A percentile compares a stretch with the other conserved stretches of the same genome.
phyloP scores from a whole-genome alignment of 2,113 vertebrate genomes.

The Notarius lentiginosus region DNA sequence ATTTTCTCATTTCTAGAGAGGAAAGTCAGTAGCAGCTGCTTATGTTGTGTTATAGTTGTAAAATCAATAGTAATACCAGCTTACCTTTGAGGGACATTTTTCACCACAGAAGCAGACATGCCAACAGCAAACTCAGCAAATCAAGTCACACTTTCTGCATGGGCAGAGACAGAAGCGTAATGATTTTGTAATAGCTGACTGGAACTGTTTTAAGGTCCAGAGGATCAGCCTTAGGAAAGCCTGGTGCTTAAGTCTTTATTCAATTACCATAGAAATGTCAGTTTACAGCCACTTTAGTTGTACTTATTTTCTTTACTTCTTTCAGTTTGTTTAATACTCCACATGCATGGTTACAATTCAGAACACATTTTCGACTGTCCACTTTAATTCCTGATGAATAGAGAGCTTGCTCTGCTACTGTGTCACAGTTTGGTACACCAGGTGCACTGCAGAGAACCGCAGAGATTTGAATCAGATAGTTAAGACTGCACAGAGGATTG shows the following conservation, averaged over 20 bases:
- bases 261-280: constrained; percentile 4
- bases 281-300: background rate
- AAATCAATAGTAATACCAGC: constrained; percentile 48
- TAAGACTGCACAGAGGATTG: too few species aligned
- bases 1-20: constrained; percentile 37
- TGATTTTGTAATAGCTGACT: constrained; percentile 20
- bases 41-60: constrained; percentile 35
- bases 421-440: too few species aligned
- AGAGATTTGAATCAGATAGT: too few species aligned
- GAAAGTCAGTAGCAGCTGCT: constrained; percentile 45
- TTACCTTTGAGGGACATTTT: constrained; percentile 46
- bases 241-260: background rate
- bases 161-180: constrained; percentile 7
- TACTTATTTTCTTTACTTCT: background rate
- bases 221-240: background rate
- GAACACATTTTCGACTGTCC: too few species aligned
- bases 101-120: constrained; percentile 36
- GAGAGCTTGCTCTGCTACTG: too few species aligned
- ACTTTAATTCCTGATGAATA: too few species aligned
- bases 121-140: constrained; percentile 33
- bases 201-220: background rate
- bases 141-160: constrained; percentile 37
- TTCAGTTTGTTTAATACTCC: background rate
- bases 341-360: too few species aligned
- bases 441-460: too few species aligned